Base-by-base conservation (phyloP, 30 jellyfish, hydroid and myxozoan species). In the Cassiopea xamachana region DNA sequence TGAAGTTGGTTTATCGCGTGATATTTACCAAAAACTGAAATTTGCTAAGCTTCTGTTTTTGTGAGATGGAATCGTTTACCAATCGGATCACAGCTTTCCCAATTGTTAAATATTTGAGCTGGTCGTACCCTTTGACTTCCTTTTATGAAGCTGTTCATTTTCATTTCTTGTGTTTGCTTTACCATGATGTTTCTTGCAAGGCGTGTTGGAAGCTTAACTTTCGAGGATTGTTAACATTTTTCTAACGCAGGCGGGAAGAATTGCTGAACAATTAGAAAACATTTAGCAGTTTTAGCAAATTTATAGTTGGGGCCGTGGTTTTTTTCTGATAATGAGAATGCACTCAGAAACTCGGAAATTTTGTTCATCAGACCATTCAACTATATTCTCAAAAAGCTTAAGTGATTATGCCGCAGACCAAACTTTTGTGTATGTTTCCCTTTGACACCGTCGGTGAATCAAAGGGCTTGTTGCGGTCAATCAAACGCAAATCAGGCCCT, bases 391-490 rank as follows among this genome's bases (percentile, higher is more conserved):
- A 48, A 64, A 82, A 69, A 60, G 84, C 76, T 48, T 83, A 58
- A 46, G 27, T 69, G 39, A 55, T 18, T 69, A 19, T 73, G 91
- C 91, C 91, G 91, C 84, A 83, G 73, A 83, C 91, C 84, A 48
- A 46, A 83, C 43, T 70, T 83, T 44, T 61, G 59, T 72, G 75
- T 18, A 70, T 84, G 91, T 69, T 83, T 43, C 77, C 77, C 80
- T 71, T 82, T n/a, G 62, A 71, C 39, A 72, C 19, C n/a, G 91
- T 46, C 91, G 91, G 91, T 82, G 80, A 71, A 69, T 71, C 58
- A 69, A 83, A 83, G 79, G 84, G 75, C 44, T n/a, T 61, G 48
- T 69, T 81, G 90, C 45, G 91, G 91, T 83, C 82, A 68, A 59
- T 71, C 84, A 51, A 46, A 83, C 17, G 55, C 16, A 83, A 83